Conservation (phyloP, 2,888 invertebrate genomes). For the Crepidodera aurea region DNA sequence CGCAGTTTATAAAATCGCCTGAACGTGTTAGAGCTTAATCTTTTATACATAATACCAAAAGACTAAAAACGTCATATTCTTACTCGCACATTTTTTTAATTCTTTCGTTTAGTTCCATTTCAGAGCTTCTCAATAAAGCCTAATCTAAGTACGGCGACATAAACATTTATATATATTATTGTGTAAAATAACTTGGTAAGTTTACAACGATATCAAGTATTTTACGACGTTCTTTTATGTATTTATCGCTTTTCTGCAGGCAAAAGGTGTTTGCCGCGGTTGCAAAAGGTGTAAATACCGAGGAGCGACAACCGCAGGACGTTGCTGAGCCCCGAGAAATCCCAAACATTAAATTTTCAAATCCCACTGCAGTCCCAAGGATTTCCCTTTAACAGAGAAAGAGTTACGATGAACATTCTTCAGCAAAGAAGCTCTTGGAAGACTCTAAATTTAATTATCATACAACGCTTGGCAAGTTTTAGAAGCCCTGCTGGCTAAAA, state of each 20-base stretch:
- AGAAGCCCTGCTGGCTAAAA: background rate
- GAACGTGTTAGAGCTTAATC: too few relatives aligned
- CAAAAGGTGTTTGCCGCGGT: background rate
- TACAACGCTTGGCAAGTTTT: conserved; percentile 5
- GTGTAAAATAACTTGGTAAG: too few relatives aligned
- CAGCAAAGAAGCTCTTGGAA: conserved; percentile 4
- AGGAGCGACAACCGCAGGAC: conserved; percentile 9
- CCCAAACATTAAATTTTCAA: conserved; percentile 27
- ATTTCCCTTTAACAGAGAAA: conserved; percentile 10
- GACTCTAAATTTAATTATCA: conserved; percentile 10
- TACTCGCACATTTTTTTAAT: too few relatives aligned
- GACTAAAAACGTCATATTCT: too few relatives aligned
- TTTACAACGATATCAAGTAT: too few relatives aligned
- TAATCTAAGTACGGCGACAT: too few relatives aligned
- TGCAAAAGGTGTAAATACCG: conserved; percentile 12
- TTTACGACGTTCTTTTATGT: background rate
- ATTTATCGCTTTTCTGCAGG: background rate
- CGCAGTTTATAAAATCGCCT: too few relatives aligned
- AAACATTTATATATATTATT: too few relatives aligned
- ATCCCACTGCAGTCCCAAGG: conserved; percentile 16
- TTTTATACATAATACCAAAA: too few relatives aligned
- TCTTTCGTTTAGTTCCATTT: too few relatives aligned
- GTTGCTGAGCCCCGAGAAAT: conserved; percentile 3
- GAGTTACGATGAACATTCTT: conserved; percentile 13
- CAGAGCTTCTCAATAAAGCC: too few relatives aligned